Percentiles rank a stretch among this genome's conserved stretches.
Evolutionary conservation across 1,140 invertebrate genomes (phyloP).

Genomic region (Euura saliciscinereae): DNA sequence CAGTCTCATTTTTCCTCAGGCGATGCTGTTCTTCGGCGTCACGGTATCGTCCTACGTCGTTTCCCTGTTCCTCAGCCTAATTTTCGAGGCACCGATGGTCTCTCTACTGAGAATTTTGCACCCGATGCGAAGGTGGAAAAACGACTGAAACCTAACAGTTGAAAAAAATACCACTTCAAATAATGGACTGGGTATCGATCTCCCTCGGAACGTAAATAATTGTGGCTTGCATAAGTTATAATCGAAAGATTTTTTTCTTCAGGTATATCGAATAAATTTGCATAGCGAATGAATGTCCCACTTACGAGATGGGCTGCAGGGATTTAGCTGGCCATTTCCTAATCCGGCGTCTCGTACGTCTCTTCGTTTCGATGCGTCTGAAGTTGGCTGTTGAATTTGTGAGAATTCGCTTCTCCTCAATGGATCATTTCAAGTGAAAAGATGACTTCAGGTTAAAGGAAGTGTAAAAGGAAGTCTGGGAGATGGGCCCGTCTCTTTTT

Average conservation of each 20-base stretch:
- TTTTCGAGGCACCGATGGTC: conserved; percentile 49
- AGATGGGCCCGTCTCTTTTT: too few species aligned
- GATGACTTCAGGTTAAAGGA: too few species aligned
- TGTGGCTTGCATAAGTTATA: neutral
- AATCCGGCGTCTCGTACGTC: too few species aligned
- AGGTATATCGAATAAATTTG: neutral
- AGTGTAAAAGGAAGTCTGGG: too few species aligned
- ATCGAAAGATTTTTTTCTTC: neutral
- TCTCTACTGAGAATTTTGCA: conserved; percentile 45
- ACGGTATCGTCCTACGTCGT: conserved; percentile 36
- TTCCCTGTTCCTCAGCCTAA: conserved; percentile 37
- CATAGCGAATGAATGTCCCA: neutral
- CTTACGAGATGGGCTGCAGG: neutral
- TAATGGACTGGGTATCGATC: neutral
- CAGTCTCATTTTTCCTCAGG: conserved; percentile 30
- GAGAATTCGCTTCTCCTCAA: too few species aligned
- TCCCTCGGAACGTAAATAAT: neutral
- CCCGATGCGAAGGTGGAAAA: conserved; percentile 41
- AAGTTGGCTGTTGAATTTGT: too few species aligned
- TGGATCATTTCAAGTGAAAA: too few species aligned
- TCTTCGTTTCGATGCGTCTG: too few species aligned
- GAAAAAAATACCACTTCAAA: neutral
- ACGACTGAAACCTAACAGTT: conserved; percentile 19
- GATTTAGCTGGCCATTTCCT: neutral
- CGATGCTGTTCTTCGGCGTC: conserved; percentile 38